phyloP scores from a whole-genome alignment of 2,797 vertebrate species.

The Erethizon dorsatum region DNA sequence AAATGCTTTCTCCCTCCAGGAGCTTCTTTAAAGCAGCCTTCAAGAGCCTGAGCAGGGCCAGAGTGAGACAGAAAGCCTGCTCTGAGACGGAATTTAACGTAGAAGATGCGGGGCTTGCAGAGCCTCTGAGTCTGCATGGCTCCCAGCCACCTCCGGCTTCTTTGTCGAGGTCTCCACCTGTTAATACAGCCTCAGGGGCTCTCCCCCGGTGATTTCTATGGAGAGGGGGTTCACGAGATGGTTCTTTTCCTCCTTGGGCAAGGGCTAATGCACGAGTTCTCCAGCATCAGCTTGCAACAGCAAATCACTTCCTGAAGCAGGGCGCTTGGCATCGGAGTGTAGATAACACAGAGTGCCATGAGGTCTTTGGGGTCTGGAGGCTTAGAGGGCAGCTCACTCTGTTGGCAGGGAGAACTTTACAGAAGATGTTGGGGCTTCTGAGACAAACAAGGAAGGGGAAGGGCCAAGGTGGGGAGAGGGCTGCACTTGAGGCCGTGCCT shows the following conservation, averaged over 20 bases:
- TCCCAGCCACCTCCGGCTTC: background rate
- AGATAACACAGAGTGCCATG: background rate
- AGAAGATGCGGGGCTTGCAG: background rate
- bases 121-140: rapidly evolving
- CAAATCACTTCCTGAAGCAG: background rate
- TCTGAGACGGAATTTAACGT: too few relatives aligned
- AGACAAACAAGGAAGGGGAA: background rate
- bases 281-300: background rate
- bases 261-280: background rate
- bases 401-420: background rate
- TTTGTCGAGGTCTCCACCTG: background rate
- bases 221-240: too few relatives aligned
- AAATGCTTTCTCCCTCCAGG: background rate
- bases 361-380: background rate
- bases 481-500: background rate
- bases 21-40: background rate
- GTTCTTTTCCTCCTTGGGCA: background rate
- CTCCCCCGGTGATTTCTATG: background rate
- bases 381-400: background rate
- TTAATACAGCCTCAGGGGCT: background rate
- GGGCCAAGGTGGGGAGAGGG: background rate
- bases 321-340: background rate
- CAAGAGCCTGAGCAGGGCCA: background rate
- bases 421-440: background rate
- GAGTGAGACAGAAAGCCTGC: background rate